Evolutionary conservation across 2,113 vertebrate genomes (phyloP).

Genomic region (Tonatia bakeri): DNA sequence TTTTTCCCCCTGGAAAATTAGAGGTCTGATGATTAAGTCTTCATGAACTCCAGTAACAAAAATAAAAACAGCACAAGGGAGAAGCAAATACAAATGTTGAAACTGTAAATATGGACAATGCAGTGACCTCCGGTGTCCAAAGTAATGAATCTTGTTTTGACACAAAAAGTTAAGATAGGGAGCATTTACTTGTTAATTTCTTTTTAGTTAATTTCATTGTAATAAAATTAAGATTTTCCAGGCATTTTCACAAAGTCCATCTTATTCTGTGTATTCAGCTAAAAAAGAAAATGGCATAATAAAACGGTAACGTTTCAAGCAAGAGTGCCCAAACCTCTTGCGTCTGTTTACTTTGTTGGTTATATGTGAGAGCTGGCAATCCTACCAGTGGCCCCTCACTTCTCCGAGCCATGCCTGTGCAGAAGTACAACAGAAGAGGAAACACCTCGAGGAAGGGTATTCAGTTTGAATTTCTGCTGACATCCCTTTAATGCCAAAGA

Average conservation of each 20-base stretch:
- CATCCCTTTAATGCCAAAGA: not conserved
- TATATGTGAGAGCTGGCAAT: not conserved
- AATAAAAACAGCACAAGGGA: constrained; percentile 74
- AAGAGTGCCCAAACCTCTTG: not conserved
- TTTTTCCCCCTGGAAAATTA: constrained; percentile 75
- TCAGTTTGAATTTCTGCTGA: not conserved
- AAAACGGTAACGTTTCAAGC: not conserved
- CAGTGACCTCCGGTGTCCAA: constrained; percentile 16
- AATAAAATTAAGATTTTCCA: not conserved
- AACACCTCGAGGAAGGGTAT: not conserved
- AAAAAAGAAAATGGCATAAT: not conserved
- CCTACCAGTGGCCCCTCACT: not conserved
- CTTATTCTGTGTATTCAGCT: not conserved
- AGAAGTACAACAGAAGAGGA: not conserved
- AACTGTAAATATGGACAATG: constrained; percentile 47
- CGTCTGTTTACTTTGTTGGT: not conserved
- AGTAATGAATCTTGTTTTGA: constrained; percentile 41
- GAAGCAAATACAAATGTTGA: constrained; percentile 37
- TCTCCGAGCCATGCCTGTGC: not conserved
- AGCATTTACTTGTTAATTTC: not conserved
- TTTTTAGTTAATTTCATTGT: not conserved
- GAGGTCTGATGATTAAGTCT: constrained; percentile 78
- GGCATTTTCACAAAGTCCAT: not conserved
- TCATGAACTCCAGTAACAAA: constrained; percentile 74
- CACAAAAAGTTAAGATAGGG: not conserved